A percentile compares a stretch with the other conserved stretches of the same genome.
Conservation (phyloP, 2,888 invertebrate species). For the Drosophila koepferae region DNA sequence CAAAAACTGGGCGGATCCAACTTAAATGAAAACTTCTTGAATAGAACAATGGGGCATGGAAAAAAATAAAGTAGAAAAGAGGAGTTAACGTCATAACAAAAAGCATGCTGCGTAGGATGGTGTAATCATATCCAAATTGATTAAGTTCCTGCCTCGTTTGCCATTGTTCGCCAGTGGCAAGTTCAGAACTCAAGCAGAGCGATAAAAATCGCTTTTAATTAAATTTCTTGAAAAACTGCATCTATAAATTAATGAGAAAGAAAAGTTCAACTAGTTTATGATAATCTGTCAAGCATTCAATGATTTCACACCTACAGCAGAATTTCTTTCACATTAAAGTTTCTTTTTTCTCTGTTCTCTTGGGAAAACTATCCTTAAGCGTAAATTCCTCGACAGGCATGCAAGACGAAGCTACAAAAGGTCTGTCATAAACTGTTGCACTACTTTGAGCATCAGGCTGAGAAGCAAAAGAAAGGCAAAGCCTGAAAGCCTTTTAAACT, state of each 20-base stretch:
- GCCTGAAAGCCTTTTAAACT: slow-evolving; percentile 41
- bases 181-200: not conserved
- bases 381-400: slow-evolving; percentile 21
- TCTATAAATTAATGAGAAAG: not conserved
- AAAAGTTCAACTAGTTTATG: not conserved
- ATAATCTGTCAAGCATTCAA: not conserved
- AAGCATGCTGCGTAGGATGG: slow-evolving; percentile 8
- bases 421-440: slow-evolving; percentile 52
- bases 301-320: not conserved
- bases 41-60: slow-evolving; percentile 37
- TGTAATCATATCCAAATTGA: slow-evolving; percentile 39
- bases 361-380: slow-evolving; percentile 29
- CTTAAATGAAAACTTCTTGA: slow-evolving; percentile 43
- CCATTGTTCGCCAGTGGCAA: not conserved
- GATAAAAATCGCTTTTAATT: slow-evolving; percentile 7
- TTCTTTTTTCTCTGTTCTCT: not conserved
- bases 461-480: slow-evolving; percentile 1
- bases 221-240: slow-evolving; percentile 3
- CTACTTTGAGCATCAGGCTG: slow-evolving; percentile 32
- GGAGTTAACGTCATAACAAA: slow-evolving; percentile 10
- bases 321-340: slow-evolving; percentile 16
- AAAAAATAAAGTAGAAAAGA: not conserved
- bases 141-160: slow-evolving; percentile 32
- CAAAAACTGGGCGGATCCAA: slow-evolving; percentile 17
- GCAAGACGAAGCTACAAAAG: slow-evolving; percentile 38